Evolutionary conservation across 2,888 invertebrate genomes (phyloP).

Genomic region (Caenorhabditis japonica): DNA sequence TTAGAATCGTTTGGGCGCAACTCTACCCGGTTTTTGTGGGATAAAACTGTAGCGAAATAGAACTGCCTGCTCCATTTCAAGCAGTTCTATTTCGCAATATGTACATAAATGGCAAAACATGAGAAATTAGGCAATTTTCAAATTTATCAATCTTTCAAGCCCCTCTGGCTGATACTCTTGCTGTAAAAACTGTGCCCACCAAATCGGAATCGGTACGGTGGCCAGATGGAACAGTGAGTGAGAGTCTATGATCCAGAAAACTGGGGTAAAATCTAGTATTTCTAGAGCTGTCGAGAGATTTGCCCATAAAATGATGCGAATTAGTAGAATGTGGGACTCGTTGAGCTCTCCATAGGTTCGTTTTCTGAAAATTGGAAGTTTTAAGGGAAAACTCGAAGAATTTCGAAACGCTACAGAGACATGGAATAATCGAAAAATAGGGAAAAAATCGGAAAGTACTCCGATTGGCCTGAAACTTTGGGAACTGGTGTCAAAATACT

Average conservation of each 20-base stretch:
- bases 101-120: too few relatives aligned
- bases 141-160: background rate
- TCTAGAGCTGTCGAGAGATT: constrained; percentile 60
- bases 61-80: too few relatives aligned
- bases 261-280: constrained; percentile 68
- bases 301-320: constrained; percentile 55
- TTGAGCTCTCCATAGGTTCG: constrained; percentile 19
- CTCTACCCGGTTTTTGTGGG: too few relatives aligned
- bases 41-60: too few relatives aligned
- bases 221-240: constrained; percentile 71
- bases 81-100: too few relatives aligned
- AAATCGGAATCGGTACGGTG: constrained; percentile 67
- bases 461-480: too few relatives aligned
- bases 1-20: too few relatives aligned
- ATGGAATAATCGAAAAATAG: too few relatives aligned
- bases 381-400: too few relatives aligned
- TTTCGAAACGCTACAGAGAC: too few relatives aligned
- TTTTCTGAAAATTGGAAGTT: constrained; percentile 12
- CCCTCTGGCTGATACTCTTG: background rate
- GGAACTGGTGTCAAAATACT: too few relatives aligned
- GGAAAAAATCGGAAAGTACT: too few relatives aligned
- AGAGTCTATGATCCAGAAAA: constrained; percentile 70
- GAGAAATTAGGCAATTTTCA: constrained; percentile 14
- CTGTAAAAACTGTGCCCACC: constrained; percentile 56
- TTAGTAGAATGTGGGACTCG: constrained; percentile 50